A percentile compares a stretch with the other conserved stretches of the same genome.
Conservation (phyloP, 1,140 invertebrate species). For the Eulimnadia texana region DNA sequence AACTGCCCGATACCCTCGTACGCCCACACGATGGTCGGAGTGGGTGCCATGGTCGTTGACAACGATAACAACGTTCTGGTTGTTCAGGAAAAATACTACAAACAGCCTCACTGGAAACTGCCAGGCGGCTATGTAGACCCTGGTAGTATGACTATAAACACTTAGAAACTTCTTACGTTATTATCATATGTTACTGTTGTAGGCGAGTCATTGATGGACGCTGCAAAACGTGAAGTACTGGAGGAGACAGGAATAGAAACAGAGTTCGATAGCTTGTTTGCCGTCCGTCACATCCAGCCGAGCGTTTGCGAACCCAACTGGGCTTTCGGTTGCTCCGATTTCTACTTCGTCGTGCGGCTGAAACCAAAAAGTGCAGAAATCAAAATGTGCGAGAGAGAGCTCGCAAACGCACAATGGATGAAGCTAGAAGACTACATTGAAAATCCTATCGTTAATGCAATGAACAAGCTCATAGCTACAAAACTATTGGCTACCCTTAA, state of each 20-base stretch:
- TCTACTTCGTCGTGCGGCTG: slow-evolving; percentile 62
- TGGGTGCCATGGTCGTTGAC: slow-evolving; percentile 74
- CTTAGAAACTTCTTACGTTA: background rate
- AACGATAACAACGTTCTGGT: slow-evolving; percentile 56
- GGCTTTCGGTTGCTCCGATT: slow-evolving; percentile 65
- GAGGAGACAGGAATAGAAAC: slow-evolving; percentile 76
- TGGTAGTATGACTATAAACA: slow-evolving; percentile 33
- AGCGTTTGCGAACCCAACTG: slow-evolving; percentile 35
- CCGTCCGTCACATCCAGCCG: slow-evolving; percentile 48
- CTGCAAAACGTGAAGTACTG: slow-evolving; percentile 65
- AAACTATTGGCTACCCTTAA: background rate
- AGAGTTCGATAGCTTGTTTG: slow-evolving; percentile 56
- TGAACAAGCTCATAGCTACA: background rate
- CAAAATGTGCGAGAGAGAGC: slow-evolving; percentile 51
- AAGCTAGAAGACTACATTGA: background rate
- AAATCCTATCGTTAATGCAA: background rate
- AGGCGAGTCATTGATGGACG: slow-evolving; percentile 65
- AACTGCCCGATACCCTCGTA: slow-evolving; percentile 56
- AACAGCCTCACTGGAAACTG: slow-evolving; percentile 56
- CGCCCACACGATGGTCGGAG: slow-evolving; percentile 71
- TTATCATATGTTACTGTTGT: background rate
- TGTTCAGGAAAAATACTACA: slow-evolving; percentile 55
- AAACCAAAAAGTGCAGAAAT: slow-evolving; percentile 45
- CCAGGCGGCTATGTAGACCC: slow-evolving; percentile 81
- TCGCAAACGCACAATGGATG: slow-evolving; percentile 68